These are phyloP conservation scores for Dione juno DNA, from an alignment of 2,888 invertebrate genomes.

Conservation along the genomic window DNA sequence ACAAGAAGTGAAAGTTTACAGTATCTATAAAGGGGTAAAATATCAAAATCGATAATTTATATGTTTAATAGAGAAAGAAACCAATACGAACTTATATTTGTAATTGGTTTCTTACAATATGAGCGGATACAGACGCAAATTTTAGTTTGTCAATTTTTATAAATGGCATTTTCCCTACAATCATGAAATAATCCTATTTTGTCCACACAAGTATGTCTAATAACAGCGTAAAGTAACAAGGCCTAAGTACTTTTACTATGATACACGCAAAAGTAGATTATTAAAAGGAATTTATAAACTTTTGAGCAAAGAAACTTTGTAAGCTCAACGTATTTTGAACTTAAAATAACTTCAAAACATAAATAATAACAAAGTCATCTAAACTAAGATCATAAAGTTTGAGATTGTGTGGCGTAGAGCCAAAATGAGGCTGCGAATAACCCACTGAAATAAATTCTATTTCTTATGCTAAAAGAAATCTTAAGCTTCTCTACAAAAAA, in stretches of 20 bases:
- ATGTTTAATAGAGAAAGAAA: too few relatives aligned
- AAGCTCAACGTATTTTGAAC: constrained; percentile 5
- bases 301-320: constrained; percentile 7
- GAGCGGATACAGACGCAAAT: too few relatives aligned
- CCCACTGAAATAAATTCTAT: constrained; percentile 27
- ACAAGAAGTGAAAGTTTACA: too few relatives aligned
- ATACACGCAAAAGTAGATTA: constrained; percentile 7
- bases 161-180: too few relatives aligned
- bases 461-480: constrained; percentile 27
- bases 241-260: neutral
- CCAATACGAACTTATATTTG: too few relatives aligned
- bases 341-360: constrained; percentile 29
- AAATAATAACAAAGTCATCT: constrained; percentile 42
- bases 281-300: neutral
- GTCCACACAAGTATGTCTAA: neutral
- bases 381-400: constrained; percentile 40
- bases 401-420: constrained; percentile 38
- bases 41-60: too few relatives aligned
- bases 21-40: too few relatives aligned
- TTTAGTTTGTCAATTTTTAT: too few relatives aligned
- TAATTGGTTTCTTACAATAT: too few relatives aligned
- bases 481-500: neutral
- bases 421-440: constrained; percentile 30
- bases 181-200: too few relatives aligned
- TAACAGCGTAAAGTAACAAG: neutral